phyloP scores from a whole-genome alignment of 2,113 vertebrate species.

The Alligator mississippiensis region DNA sequence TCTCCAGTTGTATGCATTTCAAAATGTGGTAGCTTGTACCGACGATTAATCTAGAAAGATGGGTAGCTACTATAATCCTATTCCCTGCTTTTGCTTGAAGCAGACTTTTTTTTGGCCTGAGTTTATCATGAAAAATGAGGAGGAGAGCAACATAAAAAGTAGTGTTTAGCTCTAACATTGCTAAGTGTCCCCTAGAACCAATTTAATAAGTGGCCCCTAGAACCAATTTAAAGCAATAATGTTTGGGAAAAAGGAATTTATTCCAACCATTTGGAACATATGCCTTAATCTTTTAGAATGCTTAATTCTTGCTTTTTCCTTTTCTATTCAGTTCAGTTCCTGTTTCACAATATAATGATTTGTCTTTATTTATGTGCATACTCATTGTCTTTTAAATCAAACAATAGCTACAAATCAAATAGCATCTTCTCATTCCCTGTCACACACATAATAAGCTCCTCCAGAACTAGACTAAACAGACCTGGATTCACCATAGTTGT shows the following conservation, averaged over 20 bases:
- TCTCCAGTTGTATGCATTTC: background rate
- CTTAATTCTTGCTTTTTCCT: background rate
- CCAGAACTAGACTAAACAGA: constrained; percentile 49
- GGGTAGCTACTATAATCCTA: background rate
- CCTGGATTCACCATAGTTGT: constrained; percentile 7
- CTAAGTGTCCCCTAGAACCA: background rate
- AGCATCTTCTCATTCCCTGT: constrained; percentile 39
- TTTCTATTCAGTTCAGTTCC: background rate
- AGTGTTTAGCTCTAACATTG: background rate
- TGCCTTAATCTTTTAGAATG: background rate
- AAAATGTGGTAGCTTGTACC: background rate
- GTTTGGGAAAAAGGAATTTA: background rate
- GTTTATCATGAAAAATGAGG: constrained; percentile 30
- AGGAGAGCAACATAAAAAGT: background rate
- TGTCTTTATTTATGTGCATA: constrained; percentile 47
- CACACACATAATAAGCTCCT: constrained; percentile 10
- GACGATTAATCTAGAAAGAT: constrained; percentile 27
- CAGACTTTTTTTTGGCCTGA: constrained; percentile 14
- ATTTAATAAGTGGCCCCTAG: background rate
- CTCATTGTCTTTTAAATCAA: constrained; percentile 51
- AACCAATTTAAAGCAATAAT: constrained; percentile 38
- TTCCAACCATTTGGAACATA: background rate
- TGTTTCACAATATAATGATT: background rate
- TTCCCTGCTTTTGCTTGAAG: background rate
- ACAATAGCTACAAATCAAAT: constrained; percentile 68